Base-by-base conservation (phyloP, 2,113 vertebrate genomes). In the Nothoprocta pentlandii region DNA sequence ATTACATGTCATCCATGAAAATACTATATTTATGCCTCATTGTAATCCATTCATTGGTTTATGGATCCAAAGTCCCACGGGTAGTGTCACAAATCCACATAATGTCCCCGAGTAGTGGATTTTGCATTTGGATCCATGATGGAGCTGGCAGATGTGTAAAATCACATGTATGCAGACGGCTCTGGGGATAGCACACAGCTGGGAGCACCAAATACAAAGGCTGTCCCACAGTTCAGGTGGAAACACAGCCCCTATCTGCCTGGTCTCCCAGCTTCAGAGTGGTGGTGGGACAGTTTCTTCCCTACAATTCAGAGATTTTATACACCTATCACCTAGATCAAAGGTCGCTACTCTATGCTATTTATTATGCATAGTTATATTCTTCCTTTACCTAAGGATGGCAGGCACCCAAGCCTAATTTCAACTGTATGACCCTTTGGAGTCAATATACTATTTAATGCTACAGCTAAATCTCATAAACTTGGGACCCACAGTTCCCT, bases 1-100 rank as follows among this genome's bases (percentile, higher is more conserved):
- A 97, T 95, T 97, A 95, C 96, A 94, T 97, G 97, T 97, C 98
- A 97, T 96, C 92, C 97, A 97, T 96, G 97, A 98, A 98, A 98
- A 97, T 87, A 94, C 93, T 96, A 28, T 98, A 98, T 98, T 98
- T 98, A 98, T 96, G 97, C 93, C 92, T 97, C 97, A 95, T 97
- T 98, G 97, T 98, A 97, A 98, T 97, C 97, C 97, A 97, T 97
- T 98, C 98, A 98, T 97, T 97, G 97, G 97, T 98, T 98, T 98
- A 98, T 98, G 96, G 98, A 98, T 98, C 97, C n/a, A 1, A 71
- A 96, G 93, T 97, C 97, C 98, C 97, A 97, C 0, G 94, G 98
- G 97, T 95, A 95, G 87, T 96, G 97, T 97, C 98, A 97, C 97
- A 97, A 98, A 98, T 97, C 96, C 97, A 96, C 97, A 90, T 95